Conservation (phyloP, 2,113 vertebrate species). For the Leptodactylus fuscus region DNA sequence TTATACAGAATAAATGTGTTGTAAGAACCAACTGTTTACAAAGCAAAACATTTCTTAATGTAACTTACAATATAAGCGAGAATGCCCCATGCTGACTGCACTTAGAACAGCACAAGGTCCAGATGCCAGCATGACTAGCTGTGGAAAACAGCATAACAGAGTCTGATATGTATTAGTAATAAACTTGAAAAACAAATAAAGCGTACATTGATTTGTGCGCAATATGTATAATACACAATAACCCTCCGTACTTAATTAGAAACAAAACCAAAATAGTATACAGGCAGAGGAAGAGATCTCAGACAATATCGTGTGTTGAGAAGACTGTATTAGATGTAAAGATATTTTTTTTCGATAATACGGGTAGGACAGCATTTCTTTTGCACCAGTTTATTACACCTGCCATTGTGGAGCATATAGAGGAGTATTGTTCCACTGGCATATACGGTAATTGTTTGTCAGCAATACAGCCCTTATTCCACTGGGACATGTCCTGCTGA, state of each 20-base stretch:
- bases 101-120: neutral
- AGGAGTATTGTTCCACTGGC: too few relatives aligned
- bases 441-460: too few relatives aligned
- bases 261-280: neutral
- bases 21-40: neutral
- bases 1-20: conserved; percentile 7
- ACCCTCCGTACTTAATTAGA: neutral
- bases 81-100: conserved; percentile 10
- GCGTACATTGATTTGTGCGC: neutral
- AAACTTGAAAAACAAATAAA: neutral
- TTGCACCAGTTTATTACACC: too few relatives aligned
- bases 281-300: neutral
- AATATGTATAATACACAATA: neutral
- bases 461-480: too few relatives aligned
- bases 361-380: too few relatives aligned
- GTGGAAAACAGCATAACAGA: conserved; percentile 3
- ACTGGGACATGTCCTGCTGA: too few relatives aligned
- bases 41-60: neutral
- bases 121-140: conserved; percentile 5
- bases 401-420: too few relatives aligned
- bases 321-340: too few relatives aligned
- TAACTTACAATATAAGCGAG: neutral
- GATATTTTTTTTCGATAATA: too few relatives aligned
- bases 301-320: too few relatives aligned
- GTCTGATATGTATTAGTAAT: conserved; percentile 6